phyloP scores from a whole-genome alignment of 2,888 invertebrate genomes.

The Latrodectus elegans region DNA sequence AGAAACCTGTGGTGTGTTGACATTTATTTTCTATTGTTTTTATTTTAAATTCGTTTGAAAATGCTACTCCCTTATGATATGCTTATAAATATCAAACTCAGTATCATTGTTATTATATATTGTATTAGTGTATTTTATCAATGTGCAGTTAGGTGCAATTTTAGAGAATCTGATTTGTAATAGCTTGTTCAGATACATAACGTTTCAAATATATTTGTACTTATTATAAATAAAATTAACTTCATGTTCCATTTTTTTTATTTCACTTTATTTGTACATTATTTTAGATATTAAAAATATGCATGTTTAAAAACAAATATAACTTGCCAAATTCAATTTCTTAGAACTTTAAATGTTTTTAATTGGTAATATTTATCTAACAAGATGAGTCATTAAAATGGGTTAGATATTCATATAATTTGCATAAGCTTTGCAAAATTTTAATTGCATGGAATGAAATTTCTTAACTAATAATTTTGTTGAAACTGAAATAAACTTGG shows the following conservation, averaged over 20 bases:
- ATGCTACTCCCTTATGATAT: background rate
- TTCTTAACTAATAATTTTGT: no score
- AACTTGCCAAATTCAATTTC: background rate
- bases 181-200: slow-evolving; percentile 12
- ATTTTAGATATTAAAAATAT: no score
- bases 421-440: no score
- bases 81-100: background rate
- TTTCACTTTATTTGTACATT: background rate
- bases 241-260: slow-evolving; percentile 29
- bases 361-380: background rate
- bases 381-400: no score
- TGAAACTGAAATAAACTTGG: no score
- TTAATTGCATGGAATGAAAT: no score
- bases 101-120: background rate
- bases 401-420: no score
- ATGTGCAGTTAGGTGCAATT: slow-evolving; percentile 2
- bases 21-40: no score
- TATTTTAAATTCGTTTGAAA: background rate
- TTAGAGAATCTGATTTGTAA: slow-evolving; percentile 18
- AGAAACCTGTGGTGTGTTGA: no score
- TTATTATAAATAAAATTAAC: slow-evolving; percentile 49
- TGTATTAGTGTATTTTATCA: slow-evolving; percentile 3
- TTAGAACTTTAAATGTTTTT: background rate
- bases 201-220: slow-evolving; percentile 61
- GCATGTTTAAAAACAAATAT: background rate